These are phyloP conservation scores for Emys orbicularis DNA, from an alignment of 2,797 vertebrate genomes.

Conservation along the genomic window DNA sequence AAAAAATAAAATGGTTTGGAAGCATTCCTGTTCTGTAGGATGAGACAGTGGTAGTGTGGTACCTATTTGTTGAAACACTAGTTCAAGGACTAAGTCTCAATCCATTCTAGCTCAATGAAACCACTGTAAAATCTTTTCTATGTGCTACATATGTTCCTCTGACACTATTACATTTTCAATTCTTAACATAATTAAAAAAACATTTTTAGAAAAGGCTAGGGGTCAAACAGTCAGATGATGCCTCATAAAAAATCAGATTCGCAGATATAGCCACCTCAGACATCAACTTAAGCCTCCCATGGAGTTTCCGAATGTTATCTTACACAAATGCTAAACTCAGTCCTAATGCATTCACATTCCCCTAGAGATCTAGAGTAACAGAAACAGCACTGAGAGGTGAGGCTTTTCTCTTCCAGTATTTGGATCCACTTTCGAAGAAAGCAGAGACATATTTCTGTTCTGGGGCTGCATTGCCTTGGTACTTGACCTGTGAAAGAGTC, in stretches of 20 bases:
- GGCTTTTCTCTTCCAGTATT: neutral
- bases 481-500: neutral
- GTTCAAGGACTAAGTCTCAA: neutral
- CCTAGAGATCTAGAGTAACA: neutral
- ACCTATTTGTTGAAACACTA: neutral
- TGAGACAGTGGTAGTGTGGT: neutral
- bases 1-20: neutral
- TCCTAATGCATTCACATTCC: neutral
- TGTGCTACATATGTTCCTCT: neutral
- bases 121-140: neutral
- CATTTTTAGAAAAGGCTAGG: neutral
- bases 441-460: rapidly evolving
- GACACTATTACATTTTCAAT: neutral
- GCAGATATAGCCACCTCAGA: neutral
- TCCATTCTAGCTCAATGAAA: neutral
- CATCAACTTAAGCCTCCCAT: neutral
- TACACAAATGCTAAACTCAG: neutral
- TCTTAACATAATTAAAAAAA: neutral
- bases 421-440: rapidly evolving
- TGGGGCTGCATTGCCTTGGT: neutral
- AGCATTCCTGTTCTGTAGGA: neutral
- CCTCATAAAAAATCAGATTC: neutral
- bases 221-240: neutral
- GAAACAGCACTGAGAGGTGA: neutral
- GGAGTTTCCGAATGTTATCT: constrained; percentile 31